phyloP scores from a whole-genome alignment of 2,888 invertebrate species.

The Allolobophora icterica region DNA sequence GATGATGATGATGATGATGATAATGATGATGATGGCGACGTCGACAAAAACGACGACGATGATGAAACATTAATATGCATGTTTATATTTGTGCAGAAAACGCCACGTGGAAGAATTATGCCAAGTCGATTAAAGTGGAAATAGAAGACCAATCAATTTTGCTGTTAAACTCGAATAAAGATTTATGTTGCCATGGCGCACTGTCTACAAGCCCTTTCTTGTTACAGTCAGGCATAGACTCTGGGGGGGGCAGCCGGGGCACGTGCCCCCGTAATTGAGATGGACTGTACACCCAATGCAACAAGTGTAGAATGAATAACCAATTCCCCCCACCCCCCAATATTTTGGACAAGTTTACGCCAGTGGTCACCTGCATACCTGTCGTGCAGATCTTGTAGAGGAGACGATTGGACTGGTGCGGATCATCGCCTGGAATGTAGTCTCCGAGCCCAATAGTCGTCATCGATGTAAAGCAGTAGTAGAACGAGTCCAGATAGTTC shows the following conservation, averaged over 20 bases:
- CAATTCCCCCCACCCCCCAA: no score
- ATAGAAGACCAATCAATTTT: neutral
- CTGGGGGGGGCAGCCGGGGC: no score
- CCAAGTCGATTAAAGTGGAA: neutral
- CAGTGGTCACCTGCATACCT: slow-evolving; percentile 65
- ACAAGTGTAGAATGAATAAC: no score
- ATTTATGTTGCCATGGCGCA: neutral
- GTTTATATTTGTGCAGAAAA: neutral
- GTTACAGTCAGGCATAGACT: neutral
- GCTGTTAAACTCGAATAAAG: neutral
- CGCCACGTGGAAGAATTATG: neutral
- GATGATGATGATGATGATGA: slow-evolving; percentile 33
- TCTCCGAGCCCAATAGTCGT: slow-evolving; percentile 87
- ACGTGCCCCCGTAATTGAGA: no score
- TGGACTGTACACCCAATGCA: no score
- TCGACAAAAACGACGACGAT: neutral
- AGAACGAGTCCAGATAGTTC: slow-evolving; percentile 85
- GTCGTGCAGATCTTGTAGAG: slow-evolving; percentile 83
- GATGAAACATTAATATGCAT: neutral
- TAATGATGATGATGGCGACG: neutral
- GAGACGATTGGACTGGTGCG: slow-evolving; percentile 78
- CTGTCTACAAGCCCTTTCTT: neutral
- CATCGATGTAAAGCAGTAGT: slow-evolving; percentile 88
- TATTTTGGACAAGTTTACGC: no score
- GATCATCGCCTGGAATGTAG: slow-evolving; percentile 84